Conservation (phyloP, 2,797 vertebrate genomes). For the Rousettus madagascariensis region DNA sequence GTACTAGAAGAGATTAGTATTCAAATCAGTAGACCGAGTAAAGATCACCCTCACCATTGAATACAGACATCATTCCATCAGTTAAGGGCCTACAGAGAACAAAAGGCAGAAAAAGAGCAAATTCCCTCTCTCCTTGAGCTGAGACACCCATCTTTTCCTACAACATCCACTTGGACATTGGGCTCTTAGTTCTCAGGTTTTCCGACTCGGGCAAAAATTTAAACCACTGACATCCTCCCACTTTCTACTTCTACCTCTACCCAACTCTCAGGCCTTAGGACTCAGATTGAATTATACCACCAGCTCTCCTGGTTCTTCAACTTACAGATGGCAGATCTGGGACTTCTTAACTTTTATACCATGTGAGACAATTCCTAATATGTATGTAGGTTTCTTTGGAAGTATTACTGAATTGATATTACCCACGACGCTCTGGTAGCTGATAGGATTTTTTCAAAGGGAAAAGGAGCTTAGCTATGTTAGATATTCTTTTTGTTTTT, state of each 20-base stretch:
- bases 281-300: not conserved
- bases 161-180: not conserved
- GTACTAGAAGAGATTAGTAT: not conserved
- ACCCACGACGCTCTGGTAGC: not conserved
- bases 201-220: not conserved
- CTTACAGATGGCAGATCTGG: not conserved
- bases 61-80: not conserved
- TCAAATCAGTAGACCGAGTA: too few relatives aligned
- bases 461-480: not conserved
- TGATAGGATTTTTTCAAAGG: not conserved
- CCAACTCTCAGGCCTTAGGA: not conserved
- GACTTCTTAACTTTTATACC: not conserved
- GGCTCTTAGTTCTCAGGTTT: not conserved
- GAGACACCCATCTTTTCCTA: not conserved
- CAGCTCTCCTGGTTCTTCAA: not conserved
- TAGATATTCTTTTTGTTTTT: not conserved
- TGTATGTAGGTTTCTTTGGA: not conserved
- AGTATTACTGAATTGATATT: not conserved
- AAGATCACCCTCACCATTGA: not conserved
- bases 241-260: not conserved
- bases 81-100: not conserved
- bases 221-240: not conserved
- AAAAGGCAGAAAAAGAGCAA: not conserved
- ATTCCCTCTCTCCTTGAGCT: not conserved
- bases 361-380: not conserved